These are phyloP conservation scores for Brachionus koreanus DNA, from an alignment of 1,140 invertebrate genomes.

Conservation along the genomic window DNA sequence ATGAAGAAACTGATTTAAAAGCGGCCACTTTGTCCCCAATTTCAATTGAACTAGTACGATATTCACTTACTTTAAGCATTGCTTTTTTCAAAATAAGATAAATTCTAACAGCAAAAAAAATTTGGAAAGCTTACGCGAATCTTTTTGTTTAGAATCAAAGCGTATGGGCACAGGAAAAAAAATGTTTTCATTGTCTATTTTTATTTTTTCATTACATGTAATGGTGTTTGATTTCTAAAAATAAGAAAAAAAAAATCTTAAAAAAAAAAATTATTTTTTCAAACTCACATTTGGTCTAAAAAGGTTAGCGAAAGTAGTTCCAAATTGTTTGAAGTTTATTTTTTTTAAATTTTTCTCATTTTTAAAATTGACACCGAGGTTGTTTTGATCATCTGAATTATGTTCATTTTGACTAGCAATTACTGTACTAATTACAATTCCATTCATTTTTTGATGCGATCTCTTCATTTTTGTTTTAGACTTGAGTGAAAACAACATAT, in stretches of 20 bases:
- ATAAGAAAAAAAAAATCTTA: background rate
- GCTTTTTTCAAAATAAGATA: background rate
- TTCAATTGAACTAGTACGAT: background rate
- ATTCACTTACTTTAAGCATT: background rate
- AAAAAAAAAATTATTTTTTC: background rate
- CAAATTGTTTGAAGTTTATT: background rate
- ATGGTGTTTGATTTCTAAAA: background rate
- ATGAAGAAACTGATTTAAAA: background rate
- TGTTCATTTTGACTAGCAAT: background rate
- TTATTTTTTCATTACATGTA: background rate
- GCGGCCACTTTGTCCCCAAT: background rate
- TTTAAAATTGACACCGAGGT: background rate
- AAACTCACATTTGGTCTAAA: background rate
- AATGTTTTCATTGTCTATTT: conserved; percentile 20
- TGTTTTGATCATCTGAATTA: background rate
- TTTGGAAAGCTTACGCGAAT: background rate
- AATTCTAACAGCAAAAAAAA: background rate
- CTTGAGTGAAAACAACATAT: background rate
- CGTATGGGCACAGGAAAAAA: background rate
- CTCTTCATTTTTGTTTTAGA: conserved; percentile 25
- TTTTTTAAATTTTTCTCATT: conserved; percentile 3
- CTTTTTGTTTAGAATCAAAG: background rate
- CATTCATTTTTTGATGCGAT: background rate
- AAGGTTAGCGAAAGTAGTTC: background rate
- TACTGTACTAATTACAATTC: background rate